A percentile compares a stretch with the other conserved stretches of the same genome.
phyloP scores from a whole-genome alignment of 92 coral and sea anemone species.

The Metridium senile region DNA sequence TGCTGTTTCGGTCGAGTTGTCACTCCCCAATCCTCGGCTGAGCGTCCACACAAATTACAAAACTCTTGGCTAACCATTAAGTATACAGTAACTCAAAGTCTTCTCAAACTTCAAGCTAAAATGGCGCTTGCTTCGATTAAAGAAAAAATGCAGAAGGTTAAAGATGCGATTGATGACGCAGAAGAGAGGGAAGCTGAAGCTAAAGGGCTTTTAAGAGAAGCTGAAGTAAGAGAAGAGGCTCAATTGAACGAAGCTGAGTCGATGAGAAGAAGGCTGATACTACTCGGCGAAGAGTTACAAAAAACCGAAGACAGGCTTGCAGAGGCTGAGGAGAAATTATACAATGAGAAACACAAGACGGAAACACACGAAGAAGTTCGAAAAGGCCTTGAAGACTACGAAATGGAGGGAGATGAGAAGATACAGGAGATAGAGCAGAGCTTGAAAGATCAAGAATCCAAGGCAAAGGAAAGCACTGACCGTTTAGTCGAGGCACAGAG shows the following conservation, averaged over 20 bases:
- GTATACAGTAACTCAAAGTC: not conserved
- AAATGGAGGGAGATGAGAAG: conserved; percentile 87
- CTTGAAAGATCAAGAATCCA: conserved; percentile 49
- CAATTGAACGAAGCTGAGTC: conserved; percentile 62
- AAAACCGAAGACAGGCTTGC: conserved; percentile 50
- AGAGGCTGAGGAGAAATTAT: conserved; percentile 45
- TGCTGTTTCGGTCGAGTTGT: conserved; percentile 30
- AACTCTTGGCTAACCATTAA: not conserved
- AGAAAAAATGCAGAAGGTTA: conserved; percentile 57
- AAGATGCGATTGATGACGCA: conserved; percentile 72
- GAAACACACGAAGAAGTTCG: conserved; percentile 61
- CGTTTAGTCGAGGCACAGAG: conserved; percentile 71
- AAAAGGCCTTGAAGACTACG: conserved; percentile 76
- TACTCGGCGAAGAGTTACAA: conserved; percentile 52
- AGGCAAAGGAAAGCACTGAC: conserved; percentile 55
- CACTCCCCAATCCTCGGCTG: conserved; percentile 25
- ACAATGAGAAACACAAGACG: conserved; percentile 44
- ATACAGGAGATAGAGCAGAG: conserved; percentile 51
- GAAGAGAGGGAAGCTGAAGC: conserved; percentile 75
- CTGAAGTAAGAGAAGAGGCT: conserved; percentile 43
- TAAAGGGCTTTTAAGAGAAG: conserved; percentile 54
- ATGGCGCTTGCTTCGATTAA: conserved; percentile 65
- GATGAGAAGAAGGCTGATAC: conserved; percentile 49
- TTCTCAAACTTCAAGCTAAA: not conserved
- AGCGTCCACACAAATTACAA: not conserved